A percentile compares a stretch with the other conserved stretches of the same genome.
These are phyloP conservation scores for Helicoverpa assulta DNA, from an alignment of 2,888 invertebrate species.

Conservation along the genomic window DNA sequence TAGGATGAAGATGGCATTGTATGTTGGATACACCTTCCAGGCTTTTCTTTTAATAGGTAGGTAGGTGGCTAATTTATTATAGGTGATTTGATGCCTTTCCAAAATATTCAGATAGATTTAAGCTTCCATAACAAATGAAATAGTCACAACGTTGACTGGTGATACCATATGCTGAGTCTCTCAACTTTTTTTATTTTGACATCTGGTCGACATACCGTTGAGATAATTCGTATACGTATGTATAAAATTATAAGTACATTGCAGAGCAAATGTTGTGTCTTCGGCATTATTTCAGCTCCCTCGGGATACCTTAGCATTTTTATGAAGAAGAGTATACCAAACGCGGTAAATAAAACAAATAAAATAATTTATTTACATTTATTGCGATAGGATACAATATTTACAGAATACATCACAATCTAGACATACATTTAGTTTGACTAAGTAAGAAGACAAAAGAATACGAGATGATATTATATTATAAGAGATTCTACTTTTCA, in stretches of 20 bases:
- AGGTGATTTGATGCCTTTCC: background rate
- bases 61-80: too few relatives aligned
- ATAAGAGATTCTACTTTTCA: too few relatives aligned
- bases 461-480: background rate
- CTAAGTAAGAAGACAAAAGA: background rate
- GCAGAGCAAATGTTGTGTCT: too few relatives aligned
- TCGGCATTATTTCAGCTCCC: too few relatives aligned
- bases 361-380: constrained; percentile 22
- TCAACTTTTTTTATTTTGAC: background rate
- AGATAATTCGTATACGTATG: background rate
- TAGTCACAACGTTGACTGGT: background rate
- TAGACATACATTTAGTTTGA: constrained; percentile 23
- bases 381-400: constrained; percentile 37
- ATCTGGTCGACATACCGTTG: background rate
- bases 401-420: constrained; percentile 47
- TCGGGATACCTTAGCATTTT: too few relatives aligned
- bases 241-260: background rate
- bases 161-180: background rate
- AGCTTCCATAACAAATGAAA: background rate
- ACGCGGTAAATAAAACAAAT: constrained; percentile 10
- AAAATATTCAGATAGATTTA: background rate
- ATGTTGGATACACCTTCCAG: too few relatives aligned
- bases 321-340: too few relatives aligned
- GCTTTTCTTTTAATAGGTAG: too few relatives aligned
- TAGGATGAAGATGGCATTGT: too few relatives aligned